Evolutionary conservation across 2,113 vertebrate species (phyloP).

Genomic region (Gnathonemus longibarbis): DNA sequence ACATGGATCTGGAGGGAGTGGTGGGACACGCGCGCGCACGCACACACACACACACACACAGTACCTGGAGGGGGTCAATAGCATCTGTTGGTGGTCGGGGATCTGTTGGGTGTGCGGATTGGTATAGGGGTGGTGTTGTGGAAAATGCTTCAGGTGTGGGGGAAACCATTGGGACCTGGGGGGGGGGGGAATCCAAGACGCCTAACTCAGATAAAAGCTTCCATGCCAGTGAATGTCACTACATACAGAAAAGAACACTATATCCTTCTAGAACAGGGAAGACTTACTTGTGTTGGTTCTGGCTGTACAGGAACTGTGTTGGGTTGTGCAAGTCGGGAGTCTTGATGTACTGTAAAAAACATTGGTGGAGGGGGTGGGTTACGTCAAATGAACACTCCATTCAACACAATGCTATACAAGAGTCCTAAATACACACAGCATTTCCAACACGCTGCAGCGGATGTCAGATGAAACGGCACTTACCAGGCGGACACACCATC

Average conservation of each 20-base stretch:
- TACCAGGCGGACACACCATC: conserved; percentile 86
- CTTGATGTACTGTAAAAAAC: conserved; percentile 73
- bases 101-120: conserved; percentile 78
- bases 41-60: neutral
- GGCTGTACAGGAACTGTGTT: conserved; percentile 78
- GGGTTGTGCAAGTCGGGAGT: conserved; percentile 78
- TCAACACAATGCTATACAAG: neutral
- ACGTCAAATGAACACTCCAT: neutral
- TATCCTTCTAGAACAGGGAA: neutral
- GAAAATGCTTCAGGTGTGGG: conserved; percentile 75
- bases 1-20: neutral
- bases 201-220: neutral
- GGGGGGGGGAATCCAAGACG: neutral
- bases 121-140: conserved; percentile 77
- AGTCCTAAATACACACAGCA: neutral
- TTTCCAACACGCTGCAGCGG: neutral
- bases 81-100: conserved; percentile 75
- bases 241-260: neutral
- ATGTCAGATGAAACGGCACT: conserved; percentile 20
- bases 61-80: conserved; percentile 83
- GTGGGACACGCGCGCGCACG: no score
- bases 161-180: conserved; percentile 76
- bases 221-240: neutral
- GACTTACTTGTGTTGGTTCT: conserved; percentile 83
- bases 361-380: neutral